Evolutionary conservation across 92 coral and sea anemone genomes (phyloP), one percentile per base, ranked within the genome.

Genomic region (Montipora capitata): DNA sequence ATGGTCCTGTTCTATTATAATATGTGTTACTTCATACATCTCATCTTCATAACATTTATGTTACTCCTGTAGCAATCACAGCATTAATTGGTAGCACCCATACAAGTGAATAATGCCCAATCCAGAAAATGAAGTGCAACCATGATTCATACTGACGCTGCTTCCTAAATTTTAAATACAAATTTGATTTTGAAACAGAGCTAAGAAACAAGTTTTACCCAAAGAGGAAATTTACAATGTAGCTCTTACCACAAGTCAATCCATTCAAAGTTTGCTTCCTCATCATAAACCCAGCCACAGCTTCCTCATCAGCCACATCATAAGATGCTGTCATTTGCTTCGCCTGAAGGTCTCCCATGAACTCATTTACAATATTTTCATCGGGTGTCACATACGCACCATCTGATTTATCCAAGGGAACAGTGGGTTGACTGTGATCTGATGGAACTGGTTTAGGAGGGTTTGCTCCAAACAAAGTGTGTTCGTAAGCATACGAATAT

Each of bases 401-500:
- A 43, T 42, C 84, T 9, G 83, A 68, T 51, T 76, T 78, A 7
- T 20, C 54, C 42, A 70, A 27, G 42, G 39, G 38, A 43, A 42
- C 39, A 40, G 63, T 48, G 57, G 84, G 65, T 13, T 88, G 76
- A 17, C 57, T 7, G 3, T 8, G 54, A 9, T 51, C 66, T 72
- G 86, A 77, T n/a, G 75, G 57, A 12, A 41, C 58, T 18, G 16
- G 45, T 15, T 42, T 51, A 64, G 84, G 85, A 18, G 89, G 89
- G 16, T 41, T 72, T 2, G n/a, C 56, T 4, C 87, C 87, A 40
- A 84, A 9, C 40, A 20, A 40, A 27, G 91, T 77, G 65, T 89
- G 94, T 4, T 91, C 92, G 71, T 94, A 94, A 11, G 94, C 92
- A 68, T 95, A 95, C 0, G 93, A 81, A 76, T 95, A 95, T 52